Base-by-base conservation (phyloP, 2,888 invertebrate genomes). In the Troides oblongomaculatus region DNA sequence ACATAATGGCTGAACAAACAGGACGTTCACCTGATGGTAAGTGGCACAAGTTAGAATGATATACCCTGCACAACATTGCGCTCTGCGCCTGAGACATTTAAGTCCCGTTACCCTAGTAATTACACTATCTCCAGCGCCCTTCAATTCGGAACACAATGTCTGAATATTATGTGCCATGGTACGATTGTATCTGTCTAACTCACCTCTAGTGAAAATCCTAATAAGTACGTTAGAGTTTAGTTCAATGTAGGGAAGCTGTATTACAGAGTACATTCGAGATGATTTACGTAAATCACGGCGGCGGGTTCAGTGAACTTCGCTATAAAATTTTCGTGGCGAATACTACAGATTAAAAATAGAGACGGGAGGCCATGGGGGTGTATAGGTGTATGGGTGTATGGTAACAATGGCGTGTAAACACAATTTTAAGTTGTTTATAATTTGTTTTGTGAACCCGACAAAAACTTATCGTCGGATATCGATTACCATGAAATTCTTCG, bases 331-430 rank as follows among this genome's bases (percentile, higher is more conserved):
- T 65, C 64, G 62, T 65, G 62, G 67, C 69, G 67, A 73, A 72
- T 72, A 70, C 67, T 70, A 69, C 65, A 71, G 65, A 67, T 65
- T 73, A 72, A 63, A 73, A 73, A 73, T 73, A 73, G 70, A 59
- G 39, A 53, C 62, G 53, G 56, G 63, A 66, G 62, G 62, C 62
- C 66, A 58, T 65, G 59, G 57, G 18, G 21, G 62, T 56, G 21
- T 21, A 21, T 21, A 21, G 21, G 21, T 21, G 21, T 21, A 21
- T 21, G 18, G 21, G 62, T 56, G 53, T 21, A 39, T 62, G 63
- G 70, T 58, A 70, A 70, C 70, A 70, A 60, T 66, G n/a, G 59
- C 21, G 65, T 25, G 63, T 70, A 66, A 66, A 70, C 70, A 70
- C 65, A 62, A 50, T 60, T 39, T 59, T 53, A 70, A 62, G 50